phyloP scores from a whole-genome alignment of 2,888 invertebrate species.

The Drosophila crucigera region DNA sequence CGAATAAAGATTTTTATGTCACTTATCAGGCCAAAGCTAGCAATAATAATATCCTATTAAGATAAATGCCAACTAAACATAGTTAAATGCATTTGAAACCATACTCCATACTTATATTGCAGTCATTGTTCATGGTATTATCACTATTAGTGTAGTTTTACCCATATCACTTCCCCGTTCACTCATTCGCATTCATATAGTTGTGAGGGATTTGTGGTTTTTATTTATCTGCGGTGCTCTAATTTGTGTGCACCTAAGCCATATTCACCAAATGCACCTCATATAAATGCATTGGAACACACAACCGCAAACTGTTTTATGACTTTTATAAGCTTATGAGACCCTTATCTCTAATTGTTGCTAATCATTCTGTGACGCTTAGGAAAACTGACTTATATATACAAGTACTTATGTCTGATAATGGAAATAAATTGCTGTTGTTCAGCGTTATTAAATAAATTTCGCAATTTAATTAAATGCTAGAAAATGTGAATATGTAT shows the following conservation, averaged over 20 bases:
- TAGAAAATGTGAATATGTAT: constrained; percentile 24
- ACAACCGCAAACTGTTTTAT: constrained; percentile 22
- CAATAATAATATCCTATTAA: constrained; percentile 7
- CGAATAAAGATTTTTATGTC: constrained; percentile 4
- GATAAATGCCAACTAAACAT: constrained; percentile 11
- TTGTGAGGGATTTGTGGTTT: constrained; percentile 30
- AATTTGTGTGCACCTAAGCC: constrained; percentile 29
- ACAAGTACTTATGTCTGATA: neutral
- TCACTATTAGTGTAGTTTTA: constrained; percentile 17
- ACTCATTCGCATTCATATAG: neutral
- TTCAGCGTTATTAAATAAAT: constrained; percentile 14
- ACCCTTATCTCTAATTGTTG: constrained; percentile 1
- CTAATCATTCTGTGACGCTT: constrained; percentile 17
- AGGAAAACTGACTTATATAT: neutral
- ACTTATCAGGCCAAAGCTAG: constrained; percentile 26
- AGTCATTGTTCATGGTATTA: neutral
- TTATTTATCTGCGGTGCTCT: constrained; percentile 22
- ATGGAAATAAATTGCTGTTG: neutral
- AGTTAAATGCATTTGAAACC: constrained; percentile 7
- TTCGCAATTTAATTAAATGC: constrained; percentile 45
- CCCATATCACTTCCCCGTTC: neutral
- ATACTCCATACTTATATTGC: constrained; percentile 10
- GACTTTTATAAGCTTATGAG: neutral
- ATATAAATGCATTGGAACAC: constrained; percentile 5
- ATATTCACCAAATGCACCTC: constrained; percentile 35